Evolutionary conservation across 2,113 vertebrate genomes (phyloP).

Genomic region (Oncorhynchus kisutch): DNA sequence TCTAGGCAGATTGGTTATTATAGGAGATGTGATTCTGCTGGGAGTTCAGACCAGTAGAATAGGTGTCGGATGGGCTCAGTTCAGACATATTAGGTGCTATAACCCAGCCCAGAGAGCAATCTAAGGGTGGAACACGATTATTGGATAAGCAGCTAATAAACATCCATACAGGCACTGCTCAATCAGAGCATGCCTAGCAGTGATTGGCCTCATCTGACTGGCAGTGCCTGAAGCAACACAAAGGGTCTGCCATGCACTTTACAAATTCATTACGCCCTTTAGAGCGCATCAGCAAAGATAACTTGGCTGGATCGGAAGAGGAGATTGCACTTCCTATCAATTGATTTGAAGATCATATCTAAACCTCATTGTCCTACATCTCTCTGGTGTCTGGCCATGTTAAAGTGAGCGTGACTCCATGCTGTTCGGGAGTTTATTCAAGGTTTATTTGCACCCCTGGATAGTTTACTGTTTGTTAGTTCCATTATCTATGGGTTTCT

Average conservation of each 20-base stretch:
- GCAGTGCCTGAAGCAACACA: neutral
- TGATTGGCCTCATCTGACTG: neutral
- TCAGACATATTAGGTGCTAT: slow-evolving; percentile 27
- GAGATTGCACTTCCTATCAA: neutral
- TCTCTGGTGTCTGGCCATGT: neutral
- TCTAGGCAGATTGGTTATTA: slow-evolving; percentile 55
- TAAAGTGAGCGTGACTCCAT: neutral
- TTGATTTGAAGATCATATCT: neutral
- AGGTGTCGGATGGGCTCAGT: slow-evolving; percentile 6
- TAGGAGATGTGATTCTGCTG: slow-evolving; percentile 14
- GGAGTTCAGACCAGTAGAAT: slow-evolving; percentile 21
- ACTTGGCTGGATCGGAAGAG: neutral
- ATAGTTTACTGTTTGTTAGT: neutral
- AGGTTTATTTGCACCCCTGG: neutral
- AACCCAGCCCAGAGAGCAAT: slow-evolving; percentile 12
- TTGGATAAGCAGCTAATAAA: neutral
- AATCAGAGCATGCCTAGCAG: neutral
- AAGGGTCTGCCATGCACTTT: neutral
- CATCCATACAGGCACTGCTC: neutral
- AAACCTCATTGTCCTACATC: neutral
- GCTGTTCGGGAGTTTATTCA: neutral
- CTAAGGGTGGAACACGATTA: neutral
- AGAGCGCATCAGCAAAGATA: neutral
- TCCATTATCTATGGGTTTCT: neutral
- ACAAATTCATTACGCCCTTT: neutral